Percentiles rank a stretch among this genome's conserved stretches.
phyloP scores from a whole-genome alignment of 92 coral and sea anemone species.

The Epizoanthus ramosus region DNA sequence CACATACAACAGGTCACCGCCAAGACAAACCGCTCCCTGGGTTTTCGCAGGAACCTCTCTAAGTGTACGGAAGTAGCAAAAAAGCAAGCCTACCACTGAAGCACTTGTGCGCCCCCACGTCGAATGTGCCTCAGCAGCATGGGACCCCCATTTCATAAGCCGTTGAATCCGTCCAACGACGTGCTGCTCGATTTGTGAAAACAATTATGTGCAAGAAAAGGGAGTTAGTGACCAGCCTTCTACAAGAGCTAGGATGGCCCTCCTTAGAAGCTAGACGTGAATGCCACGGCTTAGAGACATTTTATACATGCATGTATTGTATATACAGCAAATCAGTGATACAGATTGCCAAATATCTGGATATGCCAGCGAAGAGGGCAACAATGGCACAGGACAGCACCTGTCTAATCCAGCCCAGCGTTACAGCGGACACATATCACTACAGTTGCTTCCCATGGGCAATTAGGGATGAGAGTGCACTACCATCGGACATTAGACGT shows the following conservation, averaged over 20 bases:
- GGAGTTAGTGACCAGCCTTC: background rate
- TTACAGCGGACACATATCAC: background rate
- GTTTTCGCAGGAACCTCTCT: slow-evolving; percentile 10
- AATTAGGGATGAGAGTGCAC: background rate
- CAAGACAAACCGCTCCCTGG: slow-evolving; percentile 29
- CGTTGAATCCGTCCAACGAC: background rate
- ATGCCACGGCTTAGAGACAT: slow-evolving; percentile 8
- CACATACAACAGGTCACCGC: slow-evolving; percentile 2
- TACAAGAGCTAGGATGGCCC: background rate
- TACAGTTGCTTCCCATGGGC: background rate
- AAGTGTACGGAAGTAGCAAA: slow-evolving; percentile 3
- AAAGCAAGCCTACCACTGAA: slow-evolving; percentile 23
- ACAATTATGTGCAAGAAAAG: slow-evolving; percentile 12
- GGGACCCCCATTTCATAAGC: slow-evolving; percentile 7
- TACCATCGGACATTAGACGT: no score
- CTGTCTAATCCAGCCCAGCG: background rate
- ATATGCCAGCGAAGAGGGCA: background rate
- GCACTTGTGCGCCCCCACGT: slow-evolving; percentile 23
- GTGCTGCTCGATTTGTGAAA: slow-evolving; percentile 34
- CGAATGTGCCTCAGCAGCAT: slow-evolving; percentile 26
- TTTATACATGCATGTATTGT: background rate
- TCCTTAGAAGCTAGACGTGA: slow-evolving; percentile 12
- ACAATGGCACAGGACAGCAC: slow-evolving; percentile 8
- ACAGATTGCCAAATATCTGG: background rate
- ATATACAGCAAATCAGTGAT: background rate